A percentile compares a stretch with the other conserved stretches of the same genome.
phyloP scores from a whole-genome alignment of 2,888 invertebrate genomes.

The Andrena bicolor region DNA sequence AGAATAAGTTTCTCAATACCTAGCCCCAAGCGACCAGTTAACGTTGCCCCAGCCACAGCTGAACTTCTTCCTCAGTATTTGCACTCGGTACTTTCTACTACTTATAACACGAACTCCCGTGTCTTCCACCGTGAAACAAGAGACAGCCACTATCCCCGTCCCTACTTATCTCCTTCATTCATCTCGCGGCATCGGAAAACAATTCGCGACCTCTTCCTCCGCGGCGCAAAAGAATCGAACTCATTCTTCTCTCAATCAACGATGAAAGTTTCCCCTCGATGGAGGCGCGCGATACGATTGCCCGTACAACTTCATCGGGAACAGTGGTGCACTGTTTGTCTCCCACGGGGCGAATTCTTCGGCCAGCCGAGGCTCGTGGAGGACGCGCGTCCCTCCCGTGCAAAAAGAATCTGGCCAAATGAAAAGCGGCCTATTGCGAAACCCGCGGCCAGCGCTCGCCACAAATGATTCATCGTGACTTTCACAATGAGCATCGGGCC shows the following conservation, averaged over 20 bases:
- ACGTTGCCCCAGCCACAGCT: not conserved
- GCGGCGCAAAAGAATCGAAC: slow-evolving; percentile 8
- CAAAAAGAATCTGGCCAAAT: slow-evolving; percentile 29
- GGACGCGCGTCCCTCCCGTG: not conserved
- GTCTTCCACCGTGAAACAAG: slow-evolving; percentile 4
- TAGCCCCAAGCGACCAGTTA: not conserved
- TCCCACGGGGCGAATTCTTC: slow-evolving; percentile 8
- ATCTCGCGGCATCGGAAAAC: slow-evolving; percentile 1
- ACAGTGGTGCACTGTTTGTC: slow-evolving; percentile 36
- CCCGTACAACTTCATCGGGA: slow-evolving; percentile 32
- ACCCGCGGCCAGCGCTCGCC: slow-evolving; percentile 9
- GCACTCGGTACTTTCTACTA: not conserved
- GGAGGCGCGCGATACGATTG: slow-evolving; percentile 20
- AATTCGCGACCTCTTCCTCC: slow-evolving; percentile 7
- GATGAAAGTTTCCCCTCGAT: slow-evolving; percentile 10
- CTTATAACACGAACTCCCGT: not conserved
- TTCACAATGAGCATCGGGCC: slow-evolving; percentile 54
- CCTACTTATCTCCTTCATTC: not conserved
- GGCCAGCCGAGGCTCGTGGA: not conserved
- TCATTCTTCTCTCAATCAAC: slow-evolving; percentile 15
- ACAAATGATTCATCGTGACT: slow-evolving; percentile 62
- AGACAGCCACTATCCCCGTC: not conserved
- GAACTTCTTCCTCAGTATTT: not conserved
- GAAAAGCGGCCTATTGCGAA: slow-evolving; percentile 42
- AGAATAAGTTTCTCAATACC: not conserved